Evolutionary conservation across 2,888 invertebrate species (phyloP).

Genomic region (Tenthredo notha): DNA sequence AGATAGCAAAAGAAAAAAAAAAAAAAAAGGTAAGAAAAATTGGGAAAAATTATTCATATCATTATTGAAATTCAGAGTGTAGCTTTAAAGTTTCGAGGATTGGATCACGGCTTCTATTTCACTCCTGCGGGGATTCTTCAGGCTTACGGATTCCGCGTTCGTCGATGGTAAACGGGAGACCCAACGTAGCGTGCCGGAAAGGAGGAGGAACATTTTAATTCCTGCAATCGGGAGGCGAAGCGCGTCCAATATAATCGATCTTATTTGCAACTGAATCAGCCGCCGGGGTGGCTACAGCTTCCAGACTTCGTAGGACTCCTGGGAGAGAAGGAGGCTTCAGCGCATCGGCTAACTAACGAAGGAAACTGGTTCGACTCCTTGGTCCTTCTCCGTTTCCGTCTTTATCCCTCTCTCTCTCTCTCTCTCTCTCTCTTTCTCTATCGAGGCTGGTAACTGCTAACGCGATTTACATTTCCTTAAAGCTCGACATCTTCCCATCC

Average conservation of each 20-base stretch:
- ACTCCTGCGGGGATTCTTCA: neutral
- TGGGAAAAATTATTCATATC: neutral
- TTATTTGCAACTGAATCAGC: slow-evolving; percentile 72
- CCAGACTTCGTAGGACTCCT: slow-evolving; percentile 4
- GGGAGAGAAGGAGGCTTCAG: slow-evolving; percentile 10
- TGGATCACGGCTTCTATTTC: neutral
- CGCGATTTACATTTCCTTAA: slow-evolving; percentile 51
- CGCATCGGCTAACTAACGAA: slow-evolving; percentile 42
- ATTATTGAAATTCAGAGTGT: slow-evolving; percentile 1
- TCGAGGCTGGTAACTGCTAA: slow-evolving; percentile 27
- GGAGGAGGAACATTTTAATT: slow-evolving; percentile 65
- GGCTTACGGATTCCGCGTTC: neutral
- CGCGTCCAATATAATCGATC: slow-evolving; percentile 71
- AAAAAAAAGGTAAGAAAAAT: neutral
- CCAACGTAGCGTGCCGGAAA: slow-evolving; percentile 28
- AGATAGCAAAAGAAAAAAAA: too few species aligned
- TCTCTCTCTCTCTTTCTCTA: slow-evolving; percentile 1
- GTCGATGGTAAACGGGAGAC: slow-evolving; percentile 18
- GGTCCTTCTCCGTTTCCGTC: neutral
- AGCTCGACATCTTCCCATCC: neutral
- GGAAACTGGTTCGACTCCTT: slow-evolving; percentile 21
- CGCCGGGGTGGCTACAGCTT: slow-evolving; percentile 33
- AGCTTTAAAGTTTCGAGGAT: neutral
- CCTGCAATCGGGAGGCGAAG: slow-evolving; percentile 64
- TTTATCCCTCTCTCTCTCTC: neutral